Conservation (phyloP, 1,140 invertebrate genomes). For the Heliconius nattereri region DNA sequence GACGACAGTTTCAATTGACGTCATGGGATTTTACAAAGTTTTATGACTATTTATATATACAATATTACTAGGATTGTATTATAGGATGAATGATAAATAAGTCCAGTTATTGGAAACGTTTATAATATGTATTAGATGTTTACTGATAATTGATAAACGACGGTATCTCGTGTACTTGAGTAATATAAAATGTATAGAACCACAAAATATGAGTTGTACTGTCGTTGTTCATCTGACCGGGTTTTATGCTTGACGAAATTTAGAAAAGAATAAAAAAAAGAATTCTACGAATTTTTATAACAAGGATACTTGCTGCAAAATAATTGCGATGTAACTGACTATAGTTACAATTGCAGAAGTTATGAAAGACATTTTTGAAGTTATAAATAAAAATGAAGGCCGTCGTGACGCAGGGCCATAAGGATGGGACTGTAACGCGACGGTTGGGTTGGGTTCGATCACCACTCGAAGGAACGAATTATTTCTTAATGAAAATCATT, state of each 20-base stretch:
- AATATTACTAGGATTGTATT: slow-evolving; percentile 13
- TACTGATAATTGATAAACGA: slow-evolving; percentile 1
- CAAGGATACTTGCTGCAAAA: neutral
- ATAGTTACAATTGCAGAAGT: neutral
- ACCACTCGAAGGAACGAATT: too few species aligned
- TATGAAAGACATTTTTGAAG: too few species aligned
- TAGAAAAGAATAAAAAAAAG: too few species aligned
- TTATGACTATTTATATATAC: slow-evolving; percentile 31
- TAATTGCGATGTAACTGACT: neutral
- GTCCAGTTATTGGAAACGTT: slow-evolving; percentile 26
- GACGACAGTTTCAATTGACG: slow-evolving; percentile 46
- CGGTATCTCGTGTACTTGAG: neutral
- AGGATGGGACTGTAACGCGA: too few species aligned
- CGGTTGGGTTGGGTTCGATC: too few species aligned
- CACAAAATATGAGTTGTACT: neutral
- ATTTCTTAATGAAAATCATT: too few species aligned
- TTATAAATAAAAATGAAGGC: too few species aligned
- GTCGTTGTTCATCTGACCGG: neutral
- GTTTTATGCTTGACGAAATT: neutral
- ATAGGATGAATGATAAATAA: neutral
- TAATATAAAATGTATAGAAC: neutral
- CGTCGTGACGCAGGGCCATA: too few species aligned
- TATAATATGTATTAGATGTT: slow-evolving; percentile 8
- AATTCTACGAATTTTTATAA: neutral
- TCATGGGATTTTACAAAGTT: slow-evolving; percentile 52